Percentiles rank a stretch among this genome's conserved stretches.
Conservation (phyloP, 2,113 vertebrate genomes). For the Anarrhichthys ocellatus region DNA sequence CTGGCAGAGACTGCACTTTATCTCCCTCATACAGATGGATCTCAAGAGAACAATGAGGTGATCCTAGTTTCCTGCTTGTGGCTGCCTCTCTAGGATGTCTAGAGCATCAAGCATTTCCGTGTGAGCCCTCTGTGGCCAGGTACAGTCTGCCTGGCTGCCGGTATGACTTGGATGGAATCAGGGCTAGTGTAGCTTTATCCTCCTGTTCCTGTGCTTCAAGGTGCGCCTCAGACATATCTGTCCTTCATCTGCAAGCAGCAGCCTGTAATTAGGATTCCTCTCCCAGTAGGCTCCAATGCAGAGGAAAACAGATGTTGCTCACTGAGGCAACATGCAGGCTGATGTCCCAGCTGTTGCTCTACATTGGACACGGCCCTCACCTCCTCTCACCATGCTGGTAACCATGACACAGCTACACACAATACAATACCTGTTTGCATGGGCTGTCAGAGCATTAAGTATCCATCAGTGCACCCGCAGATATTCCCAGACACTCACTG, state of each 20-base stretch:
- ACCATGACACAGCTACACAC: slow-evolving; percentile 70
- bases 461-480: slow-evolving; percentile 16
- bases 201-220: slow-evolving; percentile 68
- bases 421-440: slow-evolving; percentile 69
- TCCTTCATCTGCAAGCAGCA: slow-evolving; percentile 76
- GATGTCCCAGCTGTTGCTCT: slow-evolving; percentile 81
- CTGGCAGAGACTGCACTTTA: slow-evolving; percentile 47
- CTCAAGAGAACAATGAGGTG: slow-evolving; percentile 42
- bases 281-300: slow-evolving; percentile 75
- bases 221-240: slow-evolving; percentile 74
- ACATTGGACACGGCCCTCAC: slow-evolving; percentile 64
- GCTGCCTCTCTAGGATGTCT: slow-evolving; percentile 32
- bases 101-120: slow-evolving; percentile 31
- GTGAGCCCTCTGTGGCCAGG: slow-evolving; percentile 25
- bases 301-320: slow-evolving; percentile 84
- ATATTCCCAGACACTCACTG: not conserved
- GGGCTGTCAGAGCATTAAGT: slow-evolving; percentile 17
- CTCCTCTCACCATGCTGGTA: slow-evolving; percentile 66
- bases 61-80: slow-evolving; percentile 37
- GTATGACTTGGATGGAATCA: slow-evolving; percentile 29
- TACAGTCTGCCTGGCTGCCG: slow-evolving; percentile 9
- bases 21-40: slow-evolving; percentile 34
- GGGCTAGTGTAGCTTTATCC: slow-evolving; percentile 44
- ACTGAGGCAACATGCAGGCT: slow-evolving; percentile 70
- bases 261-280: slow-evolving; percentile 84